Evolutionary conservation across 1,140 invertebrate species (phyloP).

Genomic region (Bombus affinis): DNA sequence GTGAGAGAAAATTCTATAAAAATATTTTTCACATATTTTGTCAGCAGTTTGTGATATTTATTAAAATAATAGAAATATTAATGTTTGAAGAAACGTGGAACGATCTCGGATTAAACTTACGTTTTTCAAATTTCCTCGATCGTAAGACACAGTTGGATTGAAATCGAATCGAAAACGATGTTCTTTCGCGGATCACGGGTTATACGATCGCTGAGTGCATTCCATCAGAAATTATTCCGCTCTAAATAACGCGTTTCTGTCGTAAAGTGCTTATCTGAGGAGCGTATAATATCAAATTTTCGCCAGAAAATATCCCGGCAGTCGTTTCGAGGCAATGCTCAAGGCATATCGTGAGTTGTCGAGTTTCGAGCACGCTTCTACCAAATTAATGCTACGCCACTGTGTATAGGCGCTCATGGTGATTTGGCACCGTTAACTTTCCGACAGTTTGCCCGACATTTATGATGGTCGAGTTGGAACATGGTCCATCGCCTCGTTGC

Average conservation of each 20-base stretch:
- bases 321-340: slow-evolving; percentile 5
- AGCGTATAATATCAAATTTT: slow-evolving; percentile 15
- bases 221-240: slow-evolving; percentile 19
- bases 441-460: slow-evolving; percentile 60
- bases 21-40: not conserved
- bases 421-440: slow-evolving; percentile 64
- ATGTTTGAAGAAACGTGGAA: not conserved
- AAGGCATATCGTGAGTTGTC: not conserved
- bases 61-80: no score
- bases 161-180: not conserved
- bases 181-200: not conserved
- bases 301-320: not conserved
- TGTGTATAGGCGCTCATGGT: slow-evolving; percentile 27
- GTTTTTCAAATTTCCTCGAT: not conserved
- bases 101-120: not conserved
- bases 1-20: no score
- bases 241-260: slow-evolving; percentile 2
- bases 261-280: not conserved
- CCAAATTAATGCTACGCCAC: slow-evolving; percentile 30
- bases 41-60: no score
- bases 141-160: not conserved
- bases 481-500: slow-evolving; percentile 38
- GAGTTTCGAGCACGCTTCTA: slow-evolving; percentile 37
- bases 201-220: not conserved
- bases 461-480: slow-evolving; percentile 54